Evolutionary conservation across 2,888 invertebrate genomes (phyloP).

Genomic region (Coelopa pilipes): DNA sequence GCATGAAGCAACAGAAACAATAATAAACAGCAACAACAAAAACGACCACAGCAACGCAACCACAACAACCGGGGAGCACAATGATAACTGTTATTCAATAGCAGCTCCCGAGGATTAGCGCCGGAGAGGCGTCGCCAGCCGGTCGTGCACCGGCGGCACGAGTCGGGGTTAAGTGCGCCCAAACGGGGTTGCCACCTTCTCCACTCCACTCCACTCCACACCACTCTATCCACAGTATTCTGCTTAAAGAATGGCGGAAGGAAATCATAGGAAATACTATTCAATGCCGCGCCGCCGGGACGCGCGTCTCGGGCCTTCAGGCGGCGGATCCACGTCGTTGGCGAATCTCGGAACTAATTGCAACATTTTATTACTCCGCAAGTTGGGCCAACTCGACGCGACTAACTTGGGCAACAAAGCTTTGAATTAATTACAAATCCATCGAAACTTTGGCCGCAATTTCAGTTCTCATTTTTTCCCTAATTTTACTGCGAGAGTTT

Average conservation of each 20-base stretch:
- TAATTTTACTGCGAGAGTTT: slow-evolving; percentile 20
- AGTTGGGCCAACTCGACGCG: background rate
- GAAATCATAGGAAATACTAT: slow-evolving; percentile 18
- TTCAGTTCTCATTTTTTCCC: background rate
- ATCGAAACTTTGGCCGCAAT: slow-evolving; percentile 27
- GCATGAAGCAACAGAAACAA: background rate
- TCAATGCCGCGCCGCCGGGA: slow-evolving; percentile 28
- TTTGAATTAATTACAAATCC: slow-evolving; percentile 33
- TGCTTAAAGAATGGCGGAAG: too few relatives aligned
- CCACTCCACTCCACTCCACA: background rate
- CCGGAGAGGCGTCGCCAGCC: slow-evolving; percentile 2
- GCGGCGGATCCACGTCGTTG: background rate
- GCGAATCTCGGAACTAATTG: slow-evolving; percentile 23
- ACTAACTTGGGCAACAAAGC: slow-evolving; percentile 16
- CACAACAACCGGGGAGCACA: background rate
- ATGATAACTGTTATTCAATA: slow-evolving; percentile 33
- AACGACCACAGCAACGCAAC: slow-evolving; percentile 6
- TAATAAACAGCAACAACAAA: slow-evolving; percentile 15
- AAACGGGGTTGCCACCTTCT: background rate
- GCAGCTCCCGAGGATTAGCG: slow-evolving; percentile 34
- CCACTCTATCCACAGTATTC: too few relatives aligned
- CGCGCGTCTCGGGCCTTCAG: background rate
- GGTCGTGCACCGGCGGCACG: slow-evolving; percentile 18
- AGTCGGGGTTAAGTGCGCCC: slow-evolving; percentile 32
- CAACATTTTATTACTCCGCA: slow-evolving; percentile 18